Evolutionary conservation across 2,888 invertebrate genomes (phyloP).

Genomic region (Pogonocherus hispidulus): DNA sequence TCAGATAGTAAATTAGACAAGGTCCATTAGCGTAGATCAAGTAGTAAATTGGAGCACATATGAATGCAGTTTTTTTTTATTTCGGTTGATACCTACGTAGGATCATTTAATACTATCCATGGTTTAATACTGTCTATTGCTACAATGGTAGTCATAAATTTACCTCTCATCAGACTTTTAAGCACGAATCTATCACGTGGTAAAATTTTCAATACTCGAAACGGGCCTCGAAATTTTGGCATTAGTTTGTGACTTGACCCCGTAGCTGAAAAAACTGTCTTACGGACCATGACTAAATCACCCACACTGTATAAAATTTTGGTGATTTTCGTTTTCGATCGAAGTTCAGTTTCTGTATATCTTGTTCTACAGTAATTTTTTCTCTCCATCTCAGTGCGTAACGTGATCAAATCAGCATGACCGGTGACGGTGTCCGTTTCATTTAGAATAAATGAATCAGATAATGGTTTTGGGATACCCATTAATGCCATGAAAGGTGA

Average conservation of each 20-base stretch:
- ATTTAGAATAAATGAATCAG: neutral
- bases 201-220: neutral
- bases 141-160: neutral
- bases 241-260: neutral
- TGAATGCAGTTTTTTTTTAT: too few species aligned
- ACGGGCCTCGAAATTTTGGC: constrained; percentile 5
- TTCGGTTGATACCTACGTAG: too few species aligned
- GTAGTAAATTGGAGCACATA: too few species aligned
- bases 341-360: neutral
- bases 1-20: too few species aligned
- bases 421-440: neutral
- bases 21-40: too few species aligned
- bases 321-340: neutral
- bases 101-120: too few species aligned
- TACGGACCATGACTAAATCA: constrained; percentile 1
- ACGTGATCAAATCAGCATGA: neutral
- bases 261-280: neutral
- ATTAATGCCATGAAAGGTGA: neutral
- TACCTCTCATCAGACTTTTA: too few species aligned
- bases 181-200: neutral
- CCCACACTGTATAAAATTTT: neutral
- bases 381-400: neutral
- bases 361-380: neutral
- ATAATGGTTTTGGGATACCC: neutral
- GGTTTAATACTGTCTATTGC: too few species aligned